Evolutionary conservation across 2,113 vertebrate species (phyloP).

Genomic region (Cettia cetti): DNA sequence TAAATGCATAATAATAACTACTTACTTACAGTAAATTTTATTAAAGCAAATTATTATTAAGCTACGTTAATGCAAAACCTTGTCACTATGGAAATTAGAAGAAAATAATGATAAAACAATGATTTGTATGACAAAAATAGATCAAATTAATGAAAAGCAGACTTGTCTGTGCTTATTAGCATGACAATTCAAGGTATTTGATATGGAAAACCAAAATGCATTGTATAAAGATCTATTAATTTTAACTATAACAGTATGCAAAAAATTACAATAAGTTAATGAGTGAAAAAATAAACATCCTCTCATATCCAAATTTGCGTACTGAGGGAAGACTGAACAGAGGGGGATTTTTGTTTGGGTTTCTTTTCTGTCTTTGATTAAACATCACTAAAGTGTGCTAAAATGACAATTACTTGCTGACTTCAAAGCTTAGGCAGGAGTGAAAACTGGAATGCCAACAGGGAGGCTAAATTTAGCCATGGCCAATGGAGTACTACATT

Average conservation of each 20-base stretch:
- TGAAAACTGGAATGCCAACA: background rate
- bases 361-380: background rate
- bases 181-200: background rate
- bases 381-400: background rate
- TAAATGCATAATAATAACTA: background rate
- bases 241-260: background rate
- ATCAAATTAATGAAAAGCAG: background rate
- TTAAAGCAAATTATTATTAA: background rate
- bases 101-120: background rate
- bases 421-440: background rate
- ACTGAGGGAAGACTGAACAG: background rate
- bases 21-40: background rate
- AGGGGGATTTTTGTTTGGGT: background rate
- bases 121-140: background rate
- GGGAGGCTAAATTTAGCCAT: background rate
- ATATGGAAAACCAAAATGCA: background rate
- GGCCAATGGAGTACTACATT: rapidly evolving
- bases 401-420: background rate
- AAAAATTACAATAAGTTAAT: background rate
- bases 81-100: background rate
- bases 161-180: background rate
- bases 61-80: background rate
- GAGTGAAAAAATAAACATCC: background rate
- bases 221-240: background rate
- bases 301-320: background rate